Percentiles rank a stretch among this genome's conserved stretches.
These are phyloP conservation scores for Noturus placidus DNA, from an alignment of 2,113 vertebrate genomes.

Conservation along the genomic window DNA sequence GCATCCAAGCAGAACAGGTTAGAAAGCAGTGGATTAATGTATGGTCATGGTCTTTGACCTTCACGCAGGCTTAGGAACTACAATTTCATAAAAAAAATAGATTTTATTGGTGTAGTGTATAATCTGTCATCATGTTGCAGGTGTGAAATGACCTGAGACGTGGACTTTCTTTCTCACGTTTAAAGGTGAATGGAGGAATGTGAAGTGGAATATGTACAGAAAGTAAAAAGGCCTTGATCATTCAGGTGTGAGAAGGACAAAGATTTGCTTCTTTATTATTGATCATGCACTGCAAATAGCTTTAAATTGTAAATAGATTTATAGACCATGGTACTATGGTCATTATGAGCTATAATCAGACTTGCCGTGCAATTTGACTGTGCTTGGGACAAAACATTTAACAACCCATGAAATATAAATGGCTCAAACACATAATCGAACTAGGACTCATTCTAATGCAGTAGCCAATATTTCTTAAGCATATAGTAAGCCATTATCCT, in stretches of 20 bases:
- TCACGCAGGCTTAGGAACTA: conserved; percentile 22
- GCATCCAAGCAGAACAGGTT: conserved; percentile 47
- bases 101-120: conserved; percentile 22
- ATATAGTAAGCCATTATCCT: background rate
- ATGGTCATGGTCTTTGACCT: conserved; percentile 44
- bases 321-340: background rate
- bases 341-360: conserved; percentile 7
- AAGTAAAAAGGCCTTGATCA: background rate
- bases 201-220: background rate
- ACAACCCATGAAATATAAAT: background rate
- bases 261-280: conserved; percentile 19
- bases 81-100: conserved; percentile 15
- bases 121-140: conserved; percentile 7
- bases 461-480: background rate
- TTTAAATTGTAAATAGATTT: no score
- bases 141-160: conserved; percentile 2
- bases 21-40: conserved; percentile 40
- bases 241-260: conserved; percentile 14
- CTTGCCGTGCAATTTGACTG: background rate
- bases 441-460: background rate
- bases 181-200: conserved; percentile 17
- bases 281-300: background rate
- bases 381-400: background rate
- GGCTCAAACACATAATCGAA: background rate
- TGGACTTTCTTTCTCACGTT: background rate